Evolutionary conservation across 2,888 invertebrate genomes (phyloP).

Genomic region (Tryphoninae sp.): DNA sequence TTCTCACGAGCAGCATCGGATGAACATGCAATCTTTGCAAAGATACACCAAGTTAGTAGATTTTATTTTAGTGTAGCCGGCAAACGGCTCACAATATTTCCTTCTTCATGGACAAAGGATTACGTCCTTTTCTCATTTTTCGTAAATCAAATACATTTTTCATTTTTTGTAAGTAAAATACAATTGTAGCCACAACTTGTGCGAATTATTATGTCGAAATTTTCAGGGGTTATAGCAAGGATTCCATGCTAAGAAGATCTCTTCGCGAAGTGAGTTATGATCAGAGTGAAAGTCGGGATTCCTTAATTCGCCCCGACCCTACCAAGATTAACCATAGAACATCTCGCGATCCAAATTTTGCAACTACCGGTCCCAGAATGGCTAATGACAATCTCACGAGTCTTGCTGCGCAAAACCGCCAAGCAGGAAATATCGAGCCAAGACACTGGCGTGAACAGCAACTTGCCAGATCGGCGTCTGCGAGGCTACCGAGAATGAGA

Average conservation of each 20-base stretch:
- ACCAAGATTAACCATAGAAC: constrained; percentile 72
- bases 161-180: not conserved
- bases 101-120: not conserved
- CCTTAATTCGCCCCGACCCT: constrained; percentile 69
- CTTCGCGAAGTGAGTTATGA: constrained; percentile 75
- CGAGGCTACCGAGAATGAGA: constrained; percentile 86
- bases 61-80: constrained; percentile 14
- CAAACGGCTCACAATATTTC: not conserved
- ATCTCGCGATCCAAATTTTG: constrained; percentile 71
- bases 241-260: constrained; percentile 74
- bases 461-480: constrained; percentile 92
- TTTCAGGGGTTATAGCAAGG: constrained; percentile 68
- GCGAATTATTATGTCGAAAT: not conserved
- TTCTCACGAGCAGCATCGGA: constrained; percentile 72
- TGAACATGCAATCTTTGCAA: constrained; percentile 73
- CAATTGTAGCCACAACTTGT: no score
- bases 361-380: constrained; percentile 68
- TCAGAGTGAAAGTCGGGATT: constrained; percentile 62
- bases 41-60: constrained; percentile 76
- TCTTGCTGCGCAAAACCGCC: constrained; percentile 67
- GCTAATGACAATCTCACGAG: constrained; percentile 61
- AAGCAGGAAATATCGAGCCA: constrained; percentile 63
- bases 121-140: constrained; percentile 3
- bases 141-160: not conserved
- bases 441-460: constrained; percentile 80